Evolutionary conservation across 1,140 invertebrate genomes (phyloP).

Genomic region (Atta texana): DNA sequence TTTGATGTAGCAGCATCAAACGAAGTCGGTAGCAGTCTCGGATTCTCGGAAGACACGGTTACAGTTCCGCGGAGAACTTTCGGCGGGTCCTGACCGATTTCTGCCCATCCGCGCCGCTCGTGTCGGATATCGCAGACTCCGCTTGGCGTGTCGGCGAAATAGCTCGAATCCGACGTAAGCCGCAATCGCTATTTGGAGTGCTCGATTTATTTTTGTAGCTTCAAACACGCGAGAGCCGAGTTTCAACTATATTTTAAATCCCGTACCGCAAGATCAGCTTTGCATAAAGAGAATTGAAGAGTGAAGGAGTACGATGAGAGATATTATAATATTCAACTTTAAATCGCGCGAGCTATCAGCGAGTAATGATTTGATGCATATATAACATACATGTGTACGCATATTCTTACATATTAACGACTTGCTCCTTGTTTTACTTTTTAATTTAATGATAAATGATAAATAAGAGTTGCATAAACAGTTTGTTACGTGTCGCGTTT

Average conservation of each 20-base stretch:
- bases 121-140: slow-evolving; percentile 30
- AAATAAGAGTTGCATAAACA: slow-evolving; percentile 11
- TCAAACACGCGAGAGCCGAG: slow-evolving; percentile 19
- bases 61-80: slow-evolving; percentile 53
- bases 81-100: slow-evolving; percentile 49
- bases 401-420: not conserved
- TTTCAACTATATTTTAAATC: slow-evolving; percentile 23
- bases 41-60: slow-evolving; percentile 65
- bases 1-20: slow-evolving; percentile 50
- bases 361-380: not conserved
- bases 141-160: slow-evolving; percentile 52
- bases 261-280: slow-evolving; percentile 19
- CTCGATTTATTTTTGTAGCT: slow-evolving; percentile 72
- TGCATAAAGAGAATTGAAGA: not conserved
- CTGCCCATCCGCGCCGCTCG: not conserved
- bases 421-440: not conserved
- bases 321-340: not conserved
- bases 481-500: slow-evolving; percentile 16
- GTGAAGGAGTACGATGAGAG: not conserved
- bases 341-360: not conserved
- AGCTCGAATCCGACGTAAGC: slow-evolving; percentile 61
- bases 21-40: slow-evolving; percentile 22
- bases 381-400: not conserved
- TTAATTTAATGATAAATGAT: not conserved
- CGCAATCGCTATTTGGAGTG: slow-evolving; percentile 71